A percentile compares a stretch with the other conserved stretches of the same genome.
Evolutionary conservation across 2,888 invertebrate species (phyloP).

Genomic region (Netelia melanura): DNA sequence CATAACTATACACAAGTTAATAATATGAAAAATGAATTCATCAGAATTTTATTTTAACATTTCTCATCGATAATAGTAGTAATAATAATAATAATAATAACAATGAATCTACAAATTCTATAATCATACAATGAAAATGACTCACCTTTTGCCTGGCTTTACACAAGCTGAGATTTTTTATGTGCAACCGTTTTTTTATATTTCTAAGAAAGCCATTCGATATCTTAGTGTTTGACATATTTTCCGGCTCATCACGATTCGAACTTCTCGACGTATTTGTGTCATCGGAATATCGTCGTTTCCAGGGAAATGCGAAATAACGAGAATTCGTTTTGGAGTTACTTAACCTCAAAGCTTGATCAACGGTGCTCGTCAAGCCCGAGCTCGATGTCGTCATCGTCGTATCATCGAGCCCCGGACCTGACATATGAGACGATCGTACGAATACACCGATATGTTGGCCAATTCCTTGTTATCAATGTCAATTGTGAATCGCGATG

Average conservation of each 20-base stretch:
- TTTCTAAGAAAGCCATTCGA: slow-evolving; percentile 74
- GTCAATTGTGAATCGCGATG: neutral
- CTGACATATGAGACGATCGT: slow-evolving; percentile 62
- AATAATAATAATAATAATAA: neutral
- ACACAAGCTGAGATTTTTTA: slow-evolving; percentile 72
- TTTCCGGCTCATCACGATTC: slow-evolving; percentile 43
- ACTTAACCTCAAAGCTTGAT: slow-evolving; percentile 66
- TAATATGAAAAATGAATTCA: neutral
- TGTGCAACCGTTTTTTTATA: slow-evolving; percentile 74
- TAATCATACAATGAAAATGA: slow-evolving; percentile 7
- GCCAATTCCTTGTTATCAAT: neutral
- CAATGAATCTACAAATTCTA: neutral
- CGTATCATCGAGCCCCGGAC: slow-evolving; percentile 58
- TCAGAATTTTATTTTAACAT: neutral
- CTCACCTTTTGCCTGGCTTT: slow-evolving; percentile 76
- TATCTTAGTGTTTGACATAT: slow-evolving; percentile 53
- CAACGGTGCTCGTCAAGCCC: slow-evolving; percentile 63
- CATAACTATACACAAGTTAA: neutral
- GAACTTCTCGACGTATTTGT: slow-evolving; percentile 61
- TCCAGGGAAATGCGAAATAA: slow-evolving; percentile 73
- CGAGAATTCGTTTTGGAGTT: slow-evolving; percentile 67
- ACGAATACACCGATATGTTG: slow-evolving; percentile 10
- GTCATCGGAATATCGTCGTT: slow-evolving; percentile 63
- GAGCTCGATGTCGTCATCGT: slow-evolving; percentile 71
- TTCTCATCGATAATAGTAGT: neutral